These are phyloP conservation scores for Petrolisthes cinctipes DNA, from an alignment of 2,888 invertebrate species.

Conservation along the genomic window DNA sequence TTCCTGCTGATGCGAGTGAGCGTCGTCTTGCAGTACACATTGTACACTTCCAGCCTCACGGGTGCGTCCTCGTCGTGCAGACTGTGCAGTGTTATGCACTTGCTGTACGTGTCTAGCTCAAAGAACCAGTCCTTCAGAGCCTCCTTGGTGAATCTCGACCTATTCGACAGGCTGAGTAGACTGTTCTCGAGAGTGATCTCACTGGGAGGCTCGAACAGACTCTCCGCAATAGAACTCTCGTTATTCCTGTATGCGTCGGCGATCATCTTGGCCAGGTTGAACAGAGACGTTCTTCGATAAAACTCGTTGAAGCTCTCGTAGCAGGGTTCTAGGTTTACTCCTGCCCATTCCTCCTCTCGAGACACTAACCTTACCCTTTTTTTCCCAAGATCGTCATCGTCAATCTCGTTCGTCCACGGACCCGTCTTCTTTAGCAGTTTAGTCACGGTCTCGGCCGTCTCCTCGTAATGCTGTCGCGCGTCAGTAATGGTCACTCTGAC, in stretches of 20 bases:
- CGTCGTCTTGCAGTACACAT: neutral
- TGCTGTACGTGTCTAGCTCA: neutral
- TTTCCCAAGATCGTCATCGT: no score
- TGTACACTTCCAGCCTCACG: neutral
- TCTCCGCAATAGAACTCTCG: no score
- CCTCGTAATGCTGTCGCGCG: neutral
- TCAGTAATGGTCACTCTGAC: neutral
- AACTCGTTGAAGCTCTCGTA: no score
- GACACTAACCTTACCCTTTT: neutral
- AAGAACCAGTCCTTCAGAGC: neutral
- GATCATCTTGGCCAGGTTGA: no score
- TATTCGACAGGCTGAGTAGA: neutral
- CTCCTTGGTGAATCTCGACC: neutral
- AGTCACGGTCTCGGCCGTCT: neutral
- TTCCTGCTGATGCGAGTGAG: neutral
- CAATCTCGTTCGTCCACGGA: neutral
- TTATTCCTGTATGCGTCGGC: no score
- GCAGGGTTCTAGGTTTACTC: neutral
- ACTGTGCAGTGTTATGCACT: neutral
- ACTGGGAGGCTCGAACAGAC: neutral
- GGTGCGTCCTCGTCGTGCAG: no score
- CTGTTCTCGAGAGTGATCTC: neutral
- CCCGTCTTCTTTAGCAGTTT: neutral
- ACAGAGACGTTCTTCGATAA: no score
- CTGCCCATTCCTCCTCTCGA: neutral